Conservation (phyloP, 2,888 invertebrate genomes). For the Tinea semifulvella region DNA sequence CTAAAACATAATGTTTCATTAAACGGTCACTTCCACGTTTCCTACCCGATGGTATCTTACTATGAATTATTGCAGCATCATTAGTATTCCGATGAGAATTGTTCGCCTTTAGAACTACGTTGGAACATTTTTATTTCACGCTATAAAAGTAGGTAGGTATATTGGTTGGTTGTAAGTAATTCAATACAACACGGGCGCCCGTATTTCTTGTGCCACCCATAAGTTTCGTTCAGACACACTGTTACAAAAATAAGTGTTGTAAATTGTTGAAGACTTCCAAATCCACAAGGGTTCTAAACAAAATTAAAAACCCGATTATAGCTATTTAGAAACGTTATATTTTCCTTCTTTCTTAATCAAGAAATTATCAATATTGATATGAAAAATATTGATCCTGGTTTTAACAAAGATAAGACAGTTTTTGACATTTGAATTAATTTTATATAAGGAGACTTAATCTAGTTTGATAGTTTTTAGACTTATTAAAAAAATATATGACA, state of each 20-base stretch:
- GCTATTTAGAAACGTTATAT: too few species aligned
- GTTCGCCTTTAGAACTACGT: slow-evolving; percentile 9
- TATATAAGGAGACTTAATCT: too few species aligned
- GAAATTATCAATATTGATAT: too few species aligned
- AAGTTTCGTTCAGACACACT: slow-evolving; percentile 1
- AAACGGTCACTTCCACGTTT: slow-evolving; percentile 26
- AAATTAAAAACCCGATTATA: too few species aligned
- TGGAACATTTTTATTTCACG: slow-evolving; percentile 7
- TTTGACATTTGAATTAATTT: too few species aligned
- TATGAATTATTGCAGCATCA: slow-evolving; percentile 18
- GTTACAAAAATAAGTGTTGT: not conserved
- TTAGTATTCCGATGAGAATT: slow-evolving; percentile 12
- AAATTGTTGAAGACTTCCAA: too few species aligned
- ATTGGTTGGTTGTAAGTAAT: slow-evolving; percentile 2
- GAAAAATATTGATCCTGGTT: too few species aligned
- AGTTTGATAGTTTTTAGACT: too few species aligned
- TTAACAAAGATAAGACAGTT: too few species aligned
- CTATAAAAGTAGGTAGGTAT: slow-evolving; percentile 5
- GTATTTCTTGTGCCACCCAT: slow-evolving; percentile 4
- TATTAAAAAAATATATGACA: too few species aligned
- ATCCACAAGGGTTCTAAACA: too few species aligned
- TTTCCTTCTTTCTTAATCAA: too few species aligned
- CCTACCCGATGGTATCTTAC: slow-evolving; percentile 20
- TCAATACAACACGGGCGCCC: slow-evolving; percentile 1
- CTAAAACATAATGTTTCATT: slow-evolving; percentile 18